A percentile compares a stretch with the other conserved stretches of the same genome.
phyloP scores from a whole-genome alignment of 2,113 vertebrate species.

The Andinoacara biseriatus region DNA sequence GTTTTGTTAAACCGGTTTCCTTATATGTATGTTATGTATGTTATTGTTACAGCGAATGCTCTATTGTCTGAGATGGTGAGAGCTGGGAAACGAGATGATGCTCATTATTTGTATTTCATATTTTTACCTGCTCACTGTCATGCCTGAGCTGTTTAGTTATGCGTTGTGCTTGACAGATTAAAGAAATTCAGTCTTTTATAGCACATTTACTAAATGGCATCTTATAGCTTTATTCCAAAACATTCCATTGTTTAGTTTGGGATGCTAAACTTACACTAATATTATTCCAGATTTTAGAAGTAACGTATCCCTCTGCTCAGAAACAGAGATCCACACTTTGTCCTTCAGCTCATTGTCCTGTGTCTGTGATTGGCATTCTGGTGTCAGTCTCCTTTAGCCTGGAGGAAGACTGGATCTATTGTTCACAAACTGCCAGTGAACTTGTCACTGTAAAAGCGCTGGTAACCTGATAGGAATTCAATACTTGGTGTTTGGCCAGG shows the following conservation, averaged over 20 bases:
- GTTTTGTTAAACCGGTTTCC: background rate
- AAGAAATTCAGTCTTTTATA: slow-evolving; percentile 27
- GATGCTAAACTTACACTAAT: background rate
- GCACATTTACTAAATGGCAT: slow-evolving; percentile 13
- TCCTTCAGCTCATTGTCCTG: slow-evolving; percentile 27
- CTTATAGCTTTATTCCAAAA: background rate
- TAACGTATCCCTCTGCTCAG: background rate
- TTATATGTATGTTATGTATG: background rate
- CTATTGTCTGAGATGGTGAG: background rate
- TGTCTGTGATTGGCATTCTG: slow-evolving; percentile 44
- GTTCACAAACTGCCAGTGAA: slow-evolving; percentile 65
- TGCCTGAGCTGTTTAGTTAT: background rate
- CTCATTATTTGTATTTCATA: background rate
- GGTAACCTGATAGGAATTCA: slow-evolving; percentile 65
- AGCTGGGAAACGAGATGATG: background rate
- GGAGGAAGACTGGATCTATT: slow-evolving; percentile 61
- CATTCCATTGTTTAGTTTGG: background rate
- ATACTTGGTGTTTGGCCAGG: slow-evolving; percentile 73
- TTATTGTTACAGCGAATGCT: background rate
- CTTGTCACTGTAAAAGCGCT: slow-evolving; percentile 56
- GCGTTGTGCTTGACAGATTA: background rate
- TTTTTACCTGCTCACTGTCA: background rate
- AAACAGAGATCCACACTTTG: slow-evolving; percentile 1
- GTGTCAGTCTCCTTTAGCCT: slow-evolving; percentile 42
- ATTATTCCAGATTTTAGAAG: background rate